These are phyloP conservation scores for Hipposideros armiger DNA, from an alignment of 2,113 vertebrate species.

Conservation along the genomic window DNA sequence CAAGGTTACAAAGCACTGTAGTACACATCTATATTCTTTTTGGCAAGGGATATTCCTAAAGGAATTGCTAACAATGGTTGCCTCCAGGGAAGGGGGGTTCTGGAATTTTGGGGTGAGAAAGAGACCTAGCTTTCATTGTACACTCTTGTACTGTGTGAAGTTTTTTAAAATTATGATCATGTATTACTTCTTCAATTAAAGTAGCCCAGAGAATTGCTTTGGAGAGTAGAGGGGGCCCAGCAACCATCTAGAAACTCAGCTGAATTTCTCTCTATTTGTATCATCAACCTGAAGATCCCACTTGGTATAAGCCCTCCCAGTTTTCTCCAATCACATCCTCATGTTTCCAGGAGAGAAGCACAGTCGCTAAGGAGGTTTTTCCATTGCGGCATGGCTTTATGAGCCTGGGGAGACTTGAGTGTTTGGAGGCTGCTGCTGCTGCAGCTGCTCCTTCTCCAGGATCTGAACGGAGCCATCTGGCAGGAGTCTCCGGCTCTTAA, in stretches of 20 bases:
- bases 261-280: background rate
- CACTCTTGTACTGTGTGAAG: background rate
- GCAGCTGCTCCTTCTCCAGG: slow-evolving; percentile 5
- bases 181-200: slow-evolving; percentile 20
- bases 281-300: background rate
- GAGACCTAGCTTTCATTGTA: background rate
- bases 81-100: background rate
- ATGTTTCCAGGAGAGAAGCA: background rate
- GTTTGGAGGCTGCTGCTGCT: background rate
- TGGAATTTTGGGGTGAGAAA: background rate
- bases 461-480: background rate
- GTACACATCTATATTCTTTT: background rate
- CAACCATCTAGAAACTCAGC: background rate
- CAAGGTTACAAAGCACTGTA: background rate
- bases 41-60: background rate
- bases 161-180: too few relatives aligned
- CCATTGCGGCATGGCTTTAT: background rate
- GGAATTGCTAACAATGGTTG: background rate
- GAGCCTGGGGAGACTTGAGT: background rate
- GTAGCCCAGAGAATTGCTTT: background rate
- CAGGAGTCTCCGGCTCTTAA: background rate
- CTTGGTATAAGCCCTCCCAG: background rate
- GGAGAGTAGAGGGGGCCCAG: background rate
- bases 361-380: slow-evolving; percentile 34
- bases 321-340: slow-evolving; percentile 10